A percentile compares a stretch with the other conserved stretches of the same genome.
Evolutionary conservation across 2,113 vertebrate species (phyloP).

Genomic region (Narcine bancroftii): DNA sequence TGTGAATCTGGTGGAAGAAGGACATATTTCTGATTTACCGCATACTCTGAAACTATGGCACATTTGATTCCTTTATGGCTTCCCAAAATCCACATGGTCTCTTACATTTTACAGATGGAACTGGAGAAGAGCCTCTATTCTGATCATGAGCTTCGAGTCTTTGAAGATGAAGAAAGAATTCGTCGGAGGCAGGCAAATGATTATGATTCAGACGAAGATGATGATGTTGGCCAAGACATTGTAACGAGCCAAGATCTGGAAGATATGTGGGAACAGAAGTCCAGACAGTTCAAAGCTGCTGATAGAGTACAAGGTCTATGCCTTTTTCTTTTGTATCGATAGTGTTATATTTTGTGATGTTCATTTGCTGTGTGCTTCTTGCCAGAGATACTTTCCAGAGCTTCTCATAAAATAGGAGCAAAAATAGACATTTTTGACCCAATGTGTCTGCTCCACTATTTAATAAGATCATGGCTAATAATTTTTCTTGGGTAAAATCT

Average conservation of each 20-base stretch:
- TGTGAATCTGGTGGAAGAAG: too few relatives aligned
- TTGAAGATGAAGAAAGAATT: slow-evolving; percentile 65
- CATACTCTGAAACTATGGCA: too few relatives aligned
- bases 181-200: slow-evolving; percentile 56
- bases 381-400: neutral
- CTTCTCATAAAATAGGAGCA: neutral
- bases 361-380: neutral
- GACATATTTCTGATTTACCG: too few relatives aligned
- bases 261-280: slow-evolving; percentile 82
- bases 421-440: too few relatives aligned
- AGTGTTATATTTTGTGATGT: neutral
- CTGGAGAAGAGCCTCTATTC: slow-evolving; percentile 76
- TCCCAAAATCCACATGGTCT: neutral
- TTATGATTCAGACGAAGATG: slow-evolving; percentile 62
- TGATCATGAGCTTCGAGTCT: slow-evolving; percentile 74
- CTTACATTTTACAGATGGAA: slow-evolving; percentile 64
- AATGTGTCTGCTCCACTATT: too few relatives aligned
- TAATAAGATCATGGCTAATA: too few relatives aligned
- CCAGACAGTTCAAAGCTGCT: slow-evolving; percentile 59
- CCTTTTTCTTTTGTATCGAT: neutral
- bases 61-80: neutral
- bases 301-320: slow-evolving; percentile 60
- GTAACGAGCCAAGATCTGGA: slow-evolving; percentile 75
- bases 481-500: too few relatives aligned
- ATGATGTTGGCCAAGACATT: slow-evolving; percentile 48